Evolutionary conservation across 2,888 invertebrate species (phyloP).

Genomic region (Sepiola atlantica): DNA sequence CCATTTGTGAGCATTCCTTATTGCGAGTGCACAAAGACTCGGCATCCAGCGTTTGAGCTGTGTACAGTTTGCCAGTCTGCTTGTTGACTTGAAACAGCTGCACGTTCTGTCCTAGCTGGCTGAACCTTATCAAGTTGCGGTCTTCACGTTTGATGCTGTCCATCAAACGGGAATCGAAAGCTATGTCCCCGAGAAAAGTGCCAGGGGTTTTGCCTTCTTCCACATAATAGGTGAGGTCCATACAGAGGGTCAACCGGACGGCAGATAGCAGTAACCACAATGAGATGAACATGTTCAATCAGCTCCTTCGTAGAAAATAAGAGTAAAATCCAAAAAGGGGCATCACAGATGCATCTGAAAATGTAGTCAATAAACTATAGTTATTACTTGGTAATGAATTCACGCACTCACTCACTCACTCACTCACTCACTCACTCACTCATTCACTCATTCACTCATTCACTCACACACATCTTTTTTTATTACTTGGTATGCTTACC

Average conservation of each 20-base stretch:
- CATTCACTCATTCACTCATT: too few relatives aligned
- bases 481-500: too few relatives aligned
- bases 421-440: too few relatives aligned
- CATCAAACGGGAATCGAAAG: neutral
- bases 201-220: neutral
- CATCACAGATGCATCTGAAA: slow-evolving; percentile 20
- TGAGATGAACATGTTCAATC: neutral
- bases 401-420: too few relatives aligned
- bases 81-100: slow-evolving; percentile 10
- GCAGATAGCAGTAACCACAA: neutral
- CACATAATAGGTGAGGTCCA: neutral
- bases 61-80: neutral
- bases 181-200: neutral
- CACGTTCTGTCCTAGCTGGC: neutral
- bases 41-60: neutral
- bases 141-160: neutral
- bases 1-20: neutral
- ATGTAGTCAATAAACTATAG: neutral
- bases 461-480: too few relatives aligned
- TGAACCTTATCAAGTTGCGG: neutral
- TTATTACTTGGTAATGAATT: neutral
- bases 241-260: neutral
- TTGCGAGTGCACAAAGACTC: neutral
- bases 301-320: neutral
- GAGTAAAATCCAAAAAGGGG: neutral